A percentile compares a stretch with the other conserved stretches of the same genome.
Conservation (phyloP, 30 jellyfish, hydroid and myxozoan genomes). For the Catostylus mosaicus region DNA sequence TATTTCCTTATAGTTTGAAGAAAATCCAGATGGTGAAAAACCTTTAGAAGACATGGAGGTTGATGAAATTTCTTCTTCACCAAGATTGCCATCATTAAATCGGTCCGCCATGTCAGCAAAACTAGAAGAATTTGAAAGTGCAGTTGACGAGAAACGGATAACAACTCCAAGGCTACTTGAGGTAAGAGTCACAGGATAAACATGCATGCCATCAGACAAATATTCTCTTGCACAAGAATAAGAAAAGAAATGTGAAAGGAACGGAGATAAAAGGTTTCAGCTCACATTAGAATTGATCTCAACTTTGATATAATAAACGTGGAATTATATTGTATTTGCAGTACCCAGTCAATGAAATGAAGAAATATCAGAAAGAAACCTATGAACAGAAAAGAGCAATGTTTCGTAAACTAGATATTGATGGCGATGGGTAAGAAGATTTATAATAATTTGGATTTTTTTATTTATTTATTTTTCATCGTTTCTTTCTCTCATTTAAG, state of each 20-base stretch:
- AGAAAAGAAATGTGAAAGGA: no score
- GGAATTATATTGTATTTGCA: background rate
- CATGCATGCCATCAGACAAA: background rate
- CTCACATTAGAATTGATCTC: no score
- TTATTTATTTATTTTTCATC: background rate
- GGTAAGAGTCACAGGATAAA: no score
- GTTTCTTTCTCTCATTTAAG: no score
- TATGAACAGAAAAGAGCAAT: conserved; percentile 32
- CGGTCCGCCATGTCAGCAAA: background rate
- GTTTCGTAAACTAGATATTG: conserved; percentile 50
- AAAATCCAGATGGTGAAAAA: background rate
- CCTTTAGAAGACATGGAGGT: background rate
- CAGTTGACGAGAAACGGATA: conserved; percentile 9
- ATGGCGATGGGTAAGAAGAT: conserved; percentile 72
- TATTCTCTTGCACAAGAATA: no score
- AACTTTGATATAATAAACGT: no score
- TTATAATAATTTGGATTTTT: background rate
- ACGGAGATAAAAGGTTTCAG: no score
- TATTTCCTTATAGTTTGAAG: background rate
- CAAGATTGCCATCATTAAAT: background rate
- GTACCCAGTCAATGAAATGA: conserved; percentile 47
- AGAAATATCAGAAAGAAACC: conserved; percentile 20
- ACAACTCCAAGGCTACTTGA: conserved; percentile 44
- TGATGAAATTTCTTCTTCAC: background rate
- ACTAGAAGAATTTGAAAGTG: conserved; percentile 28